Evolutionary conservation across 1,140 invertebrate genomes (phyloP), one percentile per base, ranked within the genome.

Genomic region (Muscidifurax raptorellus): DNA sequence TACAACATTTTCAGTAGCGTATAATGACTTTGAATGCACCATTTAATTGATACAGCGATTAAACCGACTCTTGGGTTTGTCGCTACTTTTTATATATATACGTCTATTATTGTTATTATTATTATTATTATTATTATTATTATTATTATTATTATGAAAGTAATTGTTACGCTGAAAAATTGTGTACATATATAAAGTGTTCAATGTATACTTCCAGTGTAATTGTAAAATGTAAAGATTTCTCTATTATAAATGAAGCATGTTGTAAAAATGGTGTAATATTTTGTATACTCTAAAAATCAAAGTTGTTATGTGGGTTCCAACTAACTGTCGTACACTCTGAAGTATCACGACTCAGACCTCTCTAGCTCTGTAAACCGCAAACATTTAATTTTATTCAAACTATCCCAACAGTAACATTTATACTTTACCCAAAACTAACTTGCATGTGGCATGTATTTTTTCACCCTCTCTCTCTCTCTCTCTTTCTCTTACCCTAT

Each of bases 401-500:
- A 59, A 2, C 2, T 59, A 59, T 59, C 52, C 52, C 52, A 59
- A 59, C 47, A 52, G 47, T 52, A 52, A 52, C 52, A 59, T 59
- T 59, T 22, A 59, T 59, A 59, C 52, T 59, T 59, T 22, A 59
- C 22, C 52, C 22, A 59, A 59, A 59, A 59, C 52, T 59, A n/a
- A 40, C 36, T 40, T 30, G 79, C 79, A 81, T 22, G 78, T 2
- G 25, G 78, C 78, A 81, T 72, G 79, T 59, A 52, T 72, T 6
- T 69, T 67, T 52, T 76, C 36, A 40, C 36, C 10, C 32, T 32
- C 2, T 44, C 12, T 44, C 9, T 44, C 12, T 44, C 12, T 44
- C 12, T 12, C 40, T 52, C 47, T 52, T 4, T 59, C 7, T 22
- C 15, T 59, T 22, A n/a, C 18, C 6, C 0, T 59, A 6, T 59